Percentiles rank a stretch among this genome's conserved stretches.
These are phyloP conservation scores for Chirona hameri DNA, from an alignment of 2,888 invertebrate species.

Conservation along the genomic window DNA sequence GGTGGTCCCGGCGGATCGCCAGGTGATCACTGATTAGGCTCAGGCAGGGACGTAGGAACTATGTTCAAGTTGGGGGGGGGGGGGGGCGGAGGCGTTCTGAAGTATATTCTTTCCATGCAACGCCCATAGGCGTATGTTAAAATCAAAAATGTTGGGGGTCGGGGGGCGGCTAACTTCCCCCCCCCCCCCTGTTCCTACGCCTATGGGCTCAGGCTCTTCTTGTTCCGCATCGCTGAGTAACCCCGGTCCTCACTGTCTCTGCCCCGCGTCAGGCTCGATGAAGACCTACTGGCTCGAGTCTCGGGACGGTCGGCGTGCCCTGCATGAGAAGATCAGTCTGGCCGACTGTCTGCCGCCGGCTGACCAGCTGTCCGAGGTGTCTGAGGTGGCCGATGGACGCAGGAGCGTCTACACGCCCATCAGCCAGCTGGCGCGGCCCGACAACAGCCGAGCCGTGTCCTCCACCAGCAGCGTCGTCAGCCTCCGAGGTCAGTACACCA, in stretches of 20 bases:
- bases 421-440: neutral
- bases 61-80: no score
- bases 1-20: no score
- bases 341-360: neutral
- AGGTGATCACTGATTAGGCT: no score
- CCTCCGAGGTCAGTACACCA: neutral
- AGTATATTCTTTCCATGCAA: no score
- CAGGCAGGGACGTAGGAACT: no score
- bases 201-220: no score
- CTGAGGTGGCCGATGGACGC: neutral
- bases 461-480: neutral
- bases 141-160: no score
- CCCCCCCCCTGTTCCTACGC: no score
- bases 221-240: no score
- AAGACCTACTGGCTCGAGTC: constrained; percentile 77
- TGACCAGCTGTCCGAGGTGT: neutral
- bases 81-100: no score
- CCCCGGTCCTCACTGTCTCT: neutral
- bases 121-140: no score
- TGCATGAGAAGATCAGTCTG: constrained; percentile 32
- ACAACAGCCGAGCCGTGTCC: neutral
- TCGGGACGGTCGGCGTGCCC: constrained; percentile 34
- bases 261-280: constrained; percentile 63
- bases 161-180: no score
- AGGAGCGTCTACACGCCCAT: constrained; percentile 2